Conservation (phyloP, 2,888 invertebrate genomes). For the Galerucella pusilla region DNA sequence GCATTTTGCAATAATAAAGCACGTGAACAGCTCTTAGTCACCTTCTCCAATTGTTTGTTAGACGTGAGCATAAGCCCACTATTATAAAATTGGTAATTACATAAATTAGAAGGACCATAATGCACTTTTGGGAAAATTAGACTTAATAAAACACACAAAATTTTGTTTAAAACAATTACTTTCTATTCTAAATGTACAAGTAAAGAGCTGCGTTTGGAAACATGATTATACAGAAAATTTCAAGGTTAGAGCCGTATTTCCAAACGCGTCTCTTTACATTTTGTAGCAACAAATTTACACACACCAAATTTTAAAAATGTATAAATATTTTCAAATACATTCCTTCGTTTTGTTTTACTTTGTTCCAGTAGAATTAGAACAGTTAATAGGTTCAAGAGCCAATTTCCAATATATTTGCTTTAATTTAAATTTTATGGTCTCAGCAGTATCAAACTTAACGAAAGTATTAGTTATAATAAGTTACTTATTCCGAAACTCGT, state of each 20-base stretch:
- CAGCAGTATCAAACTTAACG: neutral
- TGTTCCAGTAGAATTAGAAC: slow-evolving; percentile 16
- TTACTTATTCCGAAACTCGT: neutral
- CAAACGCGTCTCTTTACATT: neutral
- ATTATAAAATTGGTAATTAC: neutral
- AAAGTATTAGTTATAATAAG: neutral
- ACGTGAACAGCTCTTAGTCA: too few species aligned
- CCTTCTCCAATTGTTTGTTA: too few species aligned
- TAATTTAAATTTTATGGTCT: neutral
- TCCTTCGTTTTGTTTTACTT: neutral
- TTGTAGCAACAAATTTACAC: slow-evolving; percentile 4
- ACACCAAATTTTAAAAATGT: slow-evolving; percentile 16
- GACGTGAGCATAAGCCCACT: too few species aligned
- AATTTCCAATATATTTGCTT: neutral
- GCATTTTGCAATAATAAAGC: too few species aligned
- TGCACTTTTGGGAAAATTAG: neutral
- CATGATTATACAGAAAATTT: neutral
- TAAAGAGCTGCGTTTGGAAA: neutral
- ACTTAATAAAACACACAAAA: neutral
- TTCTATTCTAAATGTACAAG: slow-evolving; percentile 7
- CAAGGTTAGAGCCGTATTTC: neutral
- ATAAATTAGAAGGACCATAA: neutral
- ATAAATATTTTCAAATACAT: neutral
- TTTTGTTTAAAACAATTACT: neutral
- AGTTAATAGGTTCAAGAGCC: neutral